Evolutionary conservation across 2,797 vertebrate species (phyloP), one percentile per base, ranked within the genome.

Genomic region (Labroides dimidiatus): DNA sequence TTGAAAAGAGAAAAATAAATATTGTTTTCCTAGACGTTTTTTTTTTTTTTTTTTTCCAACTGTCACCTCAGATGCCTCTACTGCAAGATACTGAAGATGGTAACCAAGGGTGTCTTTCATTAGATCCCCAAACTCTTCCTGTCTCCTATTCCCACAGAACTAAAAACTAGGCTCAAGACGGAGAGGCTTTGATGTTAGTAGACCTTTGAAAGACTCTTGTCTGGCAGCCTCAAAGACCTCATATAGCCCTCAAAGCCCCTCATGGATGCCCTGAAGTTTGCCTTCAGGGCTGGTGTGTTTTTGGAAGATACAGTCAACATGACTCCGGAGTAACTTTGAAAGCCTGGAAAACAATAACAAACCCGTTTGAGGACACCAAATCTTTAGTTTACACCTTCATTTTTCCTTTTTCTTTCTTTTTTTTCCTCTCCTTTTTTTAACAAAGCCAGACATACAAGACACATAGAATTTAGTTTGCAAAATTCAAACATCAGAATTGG

Each of bases 151-250:
- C 47, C 27, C 42, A 13, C 27, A 69, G 10, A 68, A 23, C 23
- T 53, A n/a, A 63, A 61, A 55, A 60, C 21, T 24, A 48, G 7
- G 65, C 66, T 64, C 51, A 82, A 52, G 57, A 50, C 47, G 30
- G 21, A 27, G 21, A 3, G 19, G 21, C 66, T 73, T 86, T 80
- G 63, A 82, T 80, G 58, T 68, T 36, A 69, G 45, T 65, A 39
- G 48, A 27, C 20, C 43, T 50, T 55, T 60, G 23, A 52, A 60
- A 68, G 36, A 44, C 20, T 16, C 49, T 17, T 17, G 30, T 54
- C 48, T 58, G 54, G 36, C 44, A 42, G 62, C 48, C 21, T 61
- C 14, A 44, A 49, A 63, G 24, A 56, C 27, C 64, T 39, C 55
- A 36, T 47, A 63, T 16, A 44, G 3, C 23, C 50, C 1, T 17